Conservation (phyloP, 2,113 vertebrate genomes). For the Himantopus leucocephalus region DNA sequence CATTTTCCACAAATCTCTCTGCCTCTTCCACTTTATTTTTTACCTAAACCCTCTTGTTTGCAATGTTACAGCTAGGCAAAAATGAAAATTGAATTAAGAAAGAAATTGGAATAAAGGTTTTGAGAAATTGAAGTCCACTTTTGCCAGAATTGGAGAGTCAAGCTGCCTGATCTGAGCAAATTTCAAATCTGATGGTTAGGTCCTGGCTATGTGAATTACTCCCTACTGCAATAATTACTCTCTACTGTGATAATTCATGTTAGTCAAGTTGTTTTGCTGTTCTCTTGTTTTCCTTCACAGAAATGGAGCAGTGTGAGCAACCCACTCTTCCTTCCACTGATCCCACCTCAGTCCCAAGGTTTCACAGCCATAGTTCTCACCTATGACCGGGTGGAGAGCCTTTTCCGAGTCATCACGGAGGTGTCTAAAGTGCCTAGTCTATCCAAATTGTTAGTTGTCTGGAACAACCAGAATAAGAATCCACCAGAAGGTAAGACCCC, state of each 20-base stretch:
- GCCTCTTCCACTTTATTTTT: background rate
- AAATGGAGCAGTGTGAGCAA: constrained; percentile 96
- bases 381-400: constrained; percentile 94
- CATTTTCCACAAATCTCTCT: background rate
- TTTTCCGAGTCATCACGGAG: constrained; percentile 97
- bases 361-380: constrained; percentile 97
- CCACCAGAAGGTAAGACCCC: constrained; percentile 89
- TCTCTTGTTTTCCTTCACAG: constrained; percentile 63
- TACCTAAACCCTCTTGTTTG: background rate
- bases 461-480: constrained; percentile 99
- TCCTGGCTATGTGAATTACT: background rate
- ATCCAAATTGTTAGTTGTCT: constrained; percentile 93
- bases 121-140: background rate
- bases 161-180: background rate
- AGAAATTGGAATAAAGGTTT: background rate
- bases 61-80: background rate
- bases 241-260: background rate
- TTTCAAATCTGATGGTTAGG: background rate
- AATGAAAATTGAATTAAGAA: background rate
- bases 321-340: constrained; percentile 93
- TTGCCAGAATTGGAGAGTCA: background rate
- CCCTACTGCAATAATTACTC: background rate
- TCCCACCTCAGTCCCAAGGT: constrained; percentile 92
- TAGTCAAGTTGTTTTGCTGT: background rate
- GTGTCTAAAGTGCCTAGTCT: constrained; percentile 97